phyloP scores from a whole-genome alignment of 2,113 vertebrate genomes.

The Motacilla alba region DNA sequence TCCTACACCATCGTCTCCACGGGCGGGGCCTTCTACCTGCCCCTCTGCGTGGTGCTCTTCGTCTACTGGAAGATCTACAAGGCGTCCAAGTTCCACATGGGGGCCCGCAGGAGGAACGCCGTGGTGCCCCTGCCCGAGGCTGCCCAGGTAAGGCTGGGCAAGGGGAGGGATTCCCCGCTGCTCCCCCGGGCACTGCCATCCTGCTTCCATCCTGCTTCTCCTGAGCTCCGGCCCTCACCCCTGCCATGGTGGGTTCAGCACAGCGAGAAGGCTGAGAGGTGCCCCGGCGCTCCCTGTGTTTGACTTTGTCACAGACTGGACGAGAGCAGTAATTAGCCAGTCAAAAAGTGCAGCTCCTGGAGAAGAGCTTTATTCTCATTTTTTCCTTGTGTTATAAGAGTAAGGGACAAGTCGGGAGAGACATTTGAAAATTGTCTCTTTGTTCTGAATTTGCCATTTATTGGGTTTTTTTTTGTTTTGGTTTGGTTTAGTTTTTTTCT shows the following conservation, averaged over 20 bases:
- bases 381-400: neutral
- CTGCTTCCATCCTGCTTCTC: neutral
- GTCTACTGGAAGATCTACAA: conserved; percentile 98
- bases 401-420: neutral
- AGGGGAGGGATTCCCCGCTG: neutral
- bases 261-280: neutral
- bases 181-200: rapidly evolving
- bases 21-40: conserved; percentile 91
- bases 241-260: rapidly evolving
- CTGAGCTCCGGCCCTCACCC: rapidly evolving
- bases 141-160: neutral
- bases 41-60: conserved; percentile 92
- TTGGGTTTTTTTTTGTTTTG: neutral
- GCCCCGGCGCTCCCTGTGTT: neutral
- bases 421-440: neutral
- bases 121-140: conserved; percentile 51
- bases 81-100: conserved; percentile 84
- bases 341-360: neutral
- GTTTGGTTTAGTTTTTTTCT: neutral
- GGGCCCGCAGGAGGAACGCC: conserved; percentile 80
- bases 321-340: neutral
- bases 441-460: neutral
- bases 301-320: neutral
- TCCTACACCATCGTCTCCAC: conserved; percentile 92
- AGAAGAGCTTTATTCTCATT: neutral